Conservation (phyloP, 1,140 invertebrate genomes). For the Nasonia vitripennis region DNA sequence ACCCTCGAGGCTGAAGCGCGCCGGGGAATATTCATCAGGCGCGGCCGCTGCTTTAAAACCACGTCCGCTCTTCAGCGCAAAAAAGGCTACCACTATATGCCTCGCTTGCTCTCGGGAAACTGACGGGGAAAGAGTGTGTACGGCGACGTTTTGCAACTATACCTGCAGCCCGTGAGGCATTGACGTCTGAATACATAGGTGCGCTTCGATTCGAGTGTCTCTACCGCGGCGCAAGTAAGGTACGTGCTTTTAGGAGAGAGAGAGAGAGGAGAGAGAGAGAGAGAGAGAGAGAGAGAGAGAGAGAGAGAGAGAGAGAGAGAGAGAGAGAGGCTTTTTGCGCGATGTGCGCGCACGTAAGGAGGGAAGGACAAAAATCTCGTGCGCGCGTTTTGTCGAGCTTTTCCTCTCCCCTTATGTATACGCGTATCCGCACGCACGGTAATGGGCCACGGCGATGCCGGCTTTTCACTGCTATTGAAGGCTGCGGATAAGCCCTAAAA, state of each 20-base stretch:
- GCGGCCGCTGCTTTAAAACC: conserved; percentile 36
- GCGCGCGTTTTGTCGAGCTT: background rate
- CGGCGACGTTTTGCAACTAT: no score
- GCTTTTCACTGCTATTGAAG: background rate
- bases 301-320: no score
- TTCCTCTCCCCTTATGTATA: background rate
- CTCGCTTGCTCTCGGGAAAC: background rate
- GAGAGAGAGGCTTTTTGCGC: background rate
- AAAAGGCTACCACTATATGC: background rate
- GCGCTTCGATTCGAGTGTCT: background rate
- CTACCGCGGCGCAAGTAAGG: background rate
- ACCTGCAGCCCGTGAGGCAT: no score
- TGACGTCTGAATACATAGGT: background rate
- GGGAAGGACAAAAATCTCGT: background rate
- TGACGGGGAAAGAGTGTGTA: background rate
- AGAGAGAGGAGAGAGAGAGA: no score
- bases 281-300: no score
- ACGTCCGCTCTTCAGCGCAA: conserved; percentile 37
- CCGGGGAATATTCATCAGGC: conserved; percentile 49
- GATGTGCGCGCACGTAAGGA: background rate
- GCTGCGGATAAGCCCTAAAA: conserved; percentile 6
- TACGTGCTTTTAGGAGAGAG: background rate
- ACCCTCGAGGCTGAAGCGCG: conserved; percentile 9
- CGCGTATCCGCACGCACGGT: background rate
- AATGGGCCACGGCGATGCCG: background rate